A percentile compares a stretch with the other conserved stretches of the same genome.
These are phyloP conservation scores for Chloroceryle inda DNA, from an alignment of 2,797 vertebrate species.

Conservation along the genomic window DNA sequence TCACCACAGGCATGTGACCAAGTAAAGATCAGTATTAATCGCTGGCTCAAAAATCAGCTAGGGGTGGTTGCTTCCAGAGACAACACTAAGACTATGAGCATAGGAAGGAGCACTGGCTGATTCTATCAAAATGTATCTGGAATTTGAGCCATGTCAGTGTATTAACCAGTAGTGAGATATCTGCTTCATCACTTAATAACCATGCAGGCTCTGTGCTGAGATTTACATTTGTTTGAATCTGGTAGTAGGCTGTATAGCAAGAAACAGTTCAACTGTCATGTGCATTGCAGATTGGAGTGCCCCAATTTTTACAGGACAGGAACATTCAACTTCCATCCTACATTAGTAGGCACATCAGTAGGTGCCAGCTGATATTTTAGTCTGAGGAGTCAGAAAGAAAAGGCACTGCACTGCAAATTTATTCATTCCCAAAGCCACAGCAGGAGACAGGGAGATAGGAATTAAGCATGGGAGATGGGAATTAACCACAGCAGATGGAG, in stretches of 20 bases:
- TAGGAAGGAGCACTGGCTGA: not conserved
- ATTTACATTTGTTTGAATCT: not conserved
- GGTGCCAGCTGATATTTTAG: not conserved
- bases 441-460: not conserved
- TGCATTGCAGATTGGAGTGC: not conserved
- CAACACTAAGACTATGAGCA: not conserved
- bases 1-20: not conserved
- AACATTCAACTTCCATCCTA: not conserved
- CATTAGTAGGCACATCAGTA: not conserved
- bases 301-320: not conserved
- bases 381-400: not conserved
- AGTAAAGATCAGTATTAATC: not conserved
- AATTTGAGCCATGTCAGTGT: not conserved
- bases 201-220: not conserved
- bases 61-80: not conserved
- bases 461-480: not conserved
- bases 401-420: not conserved
- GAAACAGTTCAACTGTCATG: not conserved
- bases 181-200: not conserved
- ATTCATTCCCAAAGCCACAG: conserved; percentile 35
- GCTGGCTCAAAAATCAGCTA: not conserved
- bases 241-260: not conserved
- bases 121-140: not conserved
- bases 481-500: conserved; percentile 56
- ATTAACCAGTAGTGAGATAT: not conserved